Base-by-base conservation (phyloP, 2,888 invertebrate genomes). In the Salticus scenicus region DNA sequence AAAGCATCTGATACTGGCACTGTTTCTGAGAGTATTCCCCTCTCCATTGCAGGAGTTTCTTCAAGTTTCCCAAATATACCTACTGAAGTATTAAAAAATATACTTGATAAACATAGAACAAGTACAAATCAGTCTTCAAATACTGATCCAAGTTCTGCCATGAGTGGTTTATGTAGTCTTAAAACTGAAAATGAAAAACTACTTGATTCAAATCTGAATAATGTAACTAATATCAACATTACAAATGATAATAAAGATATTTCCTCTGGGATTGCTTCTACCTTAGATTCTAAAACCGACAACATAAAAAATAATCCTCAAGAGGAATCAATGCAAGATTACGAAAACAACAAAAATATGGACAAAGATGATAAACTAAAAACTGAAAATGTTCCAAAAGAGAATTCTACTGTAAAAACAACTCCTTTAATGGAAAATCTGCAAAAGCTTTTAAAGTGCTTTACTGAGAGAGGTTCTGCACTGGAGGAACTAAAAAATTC, bases 11-110 rank as follows among this genome's bases (percentile, higher is more conserved):
- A 66, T 33, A 20, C n/a, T 5, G n/a, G n/a, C n/a, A 2, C 1
- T 37, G 67, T 28, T 0, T 8, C 17, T 10, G 33, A 67, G 5
- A 67, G 20, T 20, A 24, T 33, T n/a, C 33, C 67, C 31, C 10
- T n/a, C 17, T n/a, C 31, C 2, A 20, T 20, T n/a, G 7, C 33
- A 33, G 2, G 7, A 1, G 1, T 37, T 20, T 20, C 7, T 24
- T 37, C 27, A n/a, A 5, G 33, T 28, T 14, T 47, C n/a, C 66
- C 72, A 20, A 31, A 42, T 66, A 66, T 72, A 37, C 66, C 69
- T 10, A 67, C 28, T 28, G 73, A 80, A 27, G 41, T 73, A 12
- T 57, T 73, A 24, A 80, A 73, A 51, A 69, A 67, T 72, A 73
- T 73, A 28, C 41, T 57, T 28, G 14, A 51, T 33, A 78, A 57